Conservation (phyloP, 2,888 invertebrate genomes). For the Volucella bombylans region DNA sequence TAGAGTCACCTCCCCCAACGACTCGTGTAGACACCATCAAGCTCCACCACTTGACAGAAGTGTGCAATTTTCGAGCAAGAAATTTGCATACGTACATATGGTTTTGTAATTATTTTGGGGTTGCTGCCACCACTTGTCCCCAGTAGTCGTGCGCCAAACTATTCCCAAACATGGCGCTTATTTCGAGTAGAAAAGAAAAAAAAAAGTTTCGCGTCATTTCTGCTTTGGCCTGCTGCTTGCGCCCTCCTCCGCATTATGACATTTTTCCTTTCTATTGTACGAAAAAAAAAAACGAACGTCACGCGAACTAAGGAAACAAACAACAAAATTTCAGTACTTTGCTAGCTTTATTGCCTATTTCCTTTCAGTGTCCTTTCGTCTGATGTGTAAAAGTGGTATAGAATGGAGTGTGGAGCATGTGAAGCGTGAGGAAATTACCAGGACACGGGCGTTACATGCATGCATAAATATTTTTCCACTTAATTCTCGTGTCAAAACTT, state of each 20-base stretch:
- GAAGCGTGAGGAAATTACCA: not conserved
- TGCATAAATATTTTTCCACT: slow-evolving; percentile 73
- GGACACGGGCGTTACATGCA: slow-evolving; percentile 66
- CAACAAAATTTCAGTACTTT: slow-evolving; percentile 69
- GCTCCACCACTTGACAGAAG: slow-evolving; percentile 20
- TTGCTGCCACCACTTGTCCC: slow-evolving; percentile 42
- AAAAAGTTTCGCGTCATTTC: slow-evolving; percentile 24
- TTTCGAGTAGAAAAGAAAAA: not conserved
- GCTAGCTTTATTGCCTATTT: slow-evolving; percentile 70
- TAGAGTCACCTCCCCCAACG: slow-evolving; percentile 11
- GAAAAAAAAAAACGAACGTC: slow-evolving; percentile 17
- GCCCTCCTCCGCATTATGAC: slow-evolving; percentile 50
- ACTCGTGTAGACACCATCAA: slow-evolving; percentile 17
- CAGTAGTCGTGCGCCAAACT: slow-evolving; percentile 19
- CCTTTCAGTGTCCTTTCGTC: slow-evolving; percentile 61
- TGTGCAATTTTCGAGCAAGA: slow-evolving; percentile 12
- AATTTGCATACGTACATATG: slow-evolving; percentile 39
- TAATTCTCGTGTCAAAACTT: slow-evolving; percentile 74
- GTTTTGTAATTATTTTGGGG: slow-evolving; percentile 13
- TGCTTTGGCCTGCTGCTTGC: not conserved
- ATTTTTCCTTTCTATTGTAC: slow-evolving; percentile 40
- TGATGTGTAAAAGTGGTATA: not conserved
- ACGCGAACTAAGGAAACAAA: slow-evolving; percentile 68
- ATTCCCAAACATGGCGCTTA: slow-evolving; percentile 19
- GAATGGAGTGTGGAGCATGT: not conserved